Evolutionary conservation across 2,888 invertebrate species (phyloP).

Genomic region (Brenthis ino): DNA sequence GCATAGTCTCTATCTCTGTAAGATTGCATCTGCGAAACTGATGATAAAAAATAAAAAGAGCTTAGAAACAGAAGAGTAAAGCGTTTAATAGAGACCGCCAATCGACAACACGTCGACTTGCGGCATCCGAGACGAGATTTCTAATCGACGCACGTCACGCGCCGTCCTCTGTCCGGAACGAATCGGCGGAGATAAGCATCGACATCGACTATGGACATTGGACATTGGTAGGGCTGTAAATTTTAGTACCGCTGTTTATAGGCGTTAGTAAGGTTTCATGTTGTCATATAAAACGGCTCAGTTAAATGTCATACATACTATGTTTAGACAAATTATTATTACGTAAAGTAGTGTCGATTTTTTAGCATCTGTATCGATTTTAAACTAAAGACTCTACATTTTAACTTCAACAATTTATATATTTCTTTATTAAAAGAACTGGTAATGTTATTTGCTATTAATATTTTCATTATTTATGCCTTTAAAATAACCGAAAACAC

Average conservation of each 20-base stretch:
- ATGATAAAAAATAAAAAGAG: slow-evolving; percentile 37
- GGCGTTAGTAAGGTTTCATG: neutral
- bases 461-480: no score
- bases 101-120: slow-evolving; percentile 51
- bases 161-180: slow-evolving; percentile 62
- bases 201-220: slow-evolving; percentile 49
- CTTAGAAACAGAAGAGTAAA: slow-evolving; percentile 42
- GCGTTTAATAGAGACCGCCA: slow-evolving; percentile 53
- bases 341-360: no score
- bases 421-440: no score
- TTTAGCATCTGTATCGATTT: no score
- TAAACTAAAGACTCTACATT: no score
- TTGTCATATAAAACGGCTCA: no score
- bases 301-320: no score
- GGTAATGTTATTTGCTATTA: no score
- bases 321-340: no score
- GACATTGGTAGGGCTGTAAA: slow-evolving; percentile 45
- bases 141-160: slow-evolving; percentile 71
- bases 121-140: slow-evolving; percentile 66
- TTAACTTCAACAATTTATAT: no score
- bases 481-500: neutral
- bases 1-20: slow-evolving; percentile 20
- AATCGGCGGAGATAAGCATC: slow-evolving; percentile 67
- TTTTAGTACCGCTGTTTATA: slow-evolving; percentile 18
- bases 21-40: slow-evolving; percentile 40